These are phyloP conservation scores for Sciurus carolinensis DNA, from an alignment of 2,797 vertebrate species.

Conservation along the genomic window DNA sequence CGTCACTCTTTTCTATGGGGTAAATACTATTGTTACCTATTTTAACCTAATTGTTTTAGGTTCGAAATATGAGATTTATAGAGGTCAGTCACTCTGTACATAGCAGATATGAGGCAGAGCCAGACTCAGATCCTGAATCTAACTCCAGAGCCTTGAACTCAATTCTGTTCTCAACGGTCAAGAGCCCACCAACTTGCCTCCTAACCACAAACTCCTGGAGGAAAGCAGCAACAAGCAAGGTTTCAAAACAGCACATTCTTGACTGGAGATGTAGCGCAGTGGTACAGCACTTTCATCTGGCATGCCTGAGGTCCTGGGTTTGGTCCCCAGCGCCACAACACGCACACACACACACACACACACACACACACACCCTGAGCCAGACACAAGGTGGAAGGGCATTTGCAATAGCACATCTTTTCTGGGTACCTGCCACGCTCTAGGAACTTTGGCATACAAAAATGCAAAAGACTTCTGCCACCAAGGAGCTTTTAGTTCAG, in stretches of 20 bases:
- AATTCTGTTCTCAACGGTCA: fast-evolving
- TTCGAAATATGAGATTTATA: neutral
- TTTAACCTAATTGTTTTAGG: neutral
- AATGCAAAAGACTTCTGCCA: neutral
- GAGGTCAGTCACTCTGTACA: neutral
- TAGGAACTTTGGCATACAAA: neutral
- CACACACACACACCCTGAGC: neutral
- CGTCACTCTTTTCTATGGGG: fast-evolving
- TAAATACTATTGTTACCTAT: fast-evolving
- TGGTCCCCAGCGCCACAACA: neutral
- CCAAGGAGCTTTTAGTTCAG: neutral
- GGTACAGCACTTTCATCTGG: neutral
- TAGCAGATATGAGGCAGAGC: neutral
- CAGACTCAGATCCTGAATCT: neutral
- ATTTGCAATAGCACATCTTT: neutral
- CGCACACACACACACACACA: too few species aligned
- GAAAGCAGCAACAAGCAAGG: neutral
- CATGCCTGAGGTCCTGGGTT: neutral
- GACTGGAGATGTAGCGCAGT: neutral
- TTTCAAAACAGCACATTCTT: neutral
- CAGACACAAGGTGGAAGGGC: neutral
- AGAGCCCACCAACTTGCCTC: neutral
- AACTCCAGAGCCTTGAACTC: neutral
- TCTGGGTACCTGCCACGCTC: neutral
- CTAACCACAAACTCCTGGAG: neutral